A percentile compares a stretch with the other conserved stretches of the same genome.
phyloP scores from a whole-genome alignment of 2,888 invertebrate genomes.

The Eupsilia transversa region DNA sequence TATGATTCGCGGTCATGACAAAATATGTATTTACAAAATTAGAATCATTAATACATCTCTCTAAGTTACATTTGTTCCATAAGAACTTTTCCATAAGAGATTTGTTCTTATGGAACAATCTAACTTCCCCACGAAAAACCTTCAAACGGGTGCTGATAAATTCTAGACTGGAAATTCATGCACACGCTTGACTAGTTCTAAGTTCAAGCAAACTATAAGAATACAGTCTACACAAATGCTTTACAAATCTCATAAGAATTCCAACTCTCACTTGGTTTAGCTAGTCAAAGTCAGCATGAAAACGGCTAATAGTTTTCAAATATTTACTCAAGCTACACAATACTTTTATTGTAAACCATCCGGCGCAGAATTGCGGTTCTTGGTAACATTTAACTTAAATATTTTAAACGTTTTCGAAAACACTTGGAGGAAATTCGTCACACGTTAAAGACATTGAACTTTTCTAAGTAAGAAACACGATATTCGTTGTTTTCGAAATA shows the following conservation, averaged over 20 bases:
- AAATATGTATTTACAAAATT: too few relatives aligned
- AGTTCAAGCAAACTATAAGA: not conserved
- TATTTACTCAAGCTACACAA: conserved; percentile 54
- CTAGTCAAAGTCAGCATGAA: conserved; percentile 15
- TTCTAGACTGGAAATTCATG: not conserved
- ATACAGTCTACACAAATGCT: not conserved
- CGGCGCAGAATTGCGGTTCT: conserved; percentile 32
- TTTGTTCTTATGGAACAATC: too few relatives aligned
- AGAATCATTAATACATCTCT: too few relatives aligned
- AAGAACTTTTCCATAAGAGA: too few relatives aligned
- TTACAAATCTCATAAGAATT: conserved; percentile 10
- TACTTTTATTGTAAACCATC: conserved; percentile 50
- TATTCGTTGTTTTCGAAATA: conserved; percentile 46
- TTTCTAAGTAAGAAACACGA: conserved; percentile 40
- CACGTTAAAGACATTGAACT: conserved; percentile 52
- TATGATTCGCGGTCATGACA: too few relatives aligned
- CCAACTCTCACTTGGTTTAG: not conserved
- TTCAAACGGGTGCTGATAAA: not conserved
- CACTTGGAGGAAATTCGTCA: conserved; percentile 56
- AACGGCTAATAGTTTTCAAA: conserved; percentile 53
- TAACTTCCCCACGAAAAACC: not conserved
- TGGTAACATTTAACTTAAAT: conserved; percentile 44
- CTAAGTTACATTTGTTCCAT: too few relatives aligned
- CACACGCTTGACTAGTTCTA: too few relatives aligned
- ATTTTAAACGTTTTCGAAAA: conserved; percentile 63